phyloP scores from a whole-genome alignment of 2,888 invertebrate genomes.

The Lasiommata megera region DNA sequence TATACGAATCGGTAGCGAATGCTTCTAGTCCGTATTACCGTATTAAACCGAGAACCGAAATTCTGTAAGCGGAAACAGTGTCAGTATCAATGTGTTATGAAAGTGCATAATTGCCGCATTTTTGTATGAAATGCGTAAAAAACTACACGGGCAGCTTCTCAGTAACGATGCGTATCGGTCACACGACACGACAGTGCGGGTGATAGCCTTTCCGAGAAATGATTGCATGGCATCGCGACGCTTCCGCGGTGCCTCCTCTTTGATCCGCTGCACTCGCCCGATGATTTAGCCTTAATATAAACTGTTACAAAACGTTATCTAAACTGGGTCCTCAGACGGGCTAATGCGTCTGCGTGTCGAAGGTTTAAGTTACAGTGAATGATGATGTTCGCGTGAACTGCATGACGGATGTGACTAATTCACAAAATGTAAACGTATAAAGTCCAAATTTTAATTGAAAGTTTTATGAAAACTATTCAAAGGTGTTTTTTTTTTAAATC shows the following conservation, averaged over 20 bases:
- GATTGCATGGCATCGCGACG: slow-evolving; percentile 54
- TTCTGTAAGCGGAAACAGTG: too few species aligned
- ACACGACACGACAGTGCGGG: slow-evolving; percentile 34
- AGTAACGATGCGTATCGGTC: slow-evolving; percentile 41
- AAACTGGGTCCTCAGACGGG: slow-evolving; percentile 22
- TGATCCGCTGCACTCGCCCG: slow-evolving; percentile 29
- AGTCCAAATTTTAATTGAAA: too few species aligned
- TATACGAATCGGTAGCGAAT: too few species aligned
- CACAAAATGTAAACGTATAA: too few species aligned
- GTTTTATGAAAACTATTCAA: too few species aligned
- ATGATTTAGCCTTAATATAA: slow-evolving; percentile 29
- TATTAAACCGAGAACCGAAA: not conserved
- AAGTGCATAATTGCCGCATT: slow-evolving; percentile 35
- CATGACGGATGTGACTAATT: too few species aligned
- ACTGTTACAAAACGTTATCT: slow-evolving; percentile 27
- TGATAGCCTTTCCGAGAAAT: slow-evolving; percentile 63
- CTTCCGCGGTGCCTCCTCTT: slow-evolving; percentile 41
- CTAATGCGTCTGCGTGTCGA: slow-evolving; percentile 21
- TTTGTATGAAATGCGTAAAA: slow-evolving; percentile 37
- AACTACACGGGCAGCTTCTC: slow-evolving; percentile 52
- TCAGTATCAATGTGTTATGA: slow-evolving; percentile 18
- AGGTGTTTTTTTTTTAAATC: too few species aligned
- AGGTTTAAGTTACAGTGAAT: slow-evolving; percentile 13
- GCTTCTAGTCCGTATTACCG: too few species aligned
- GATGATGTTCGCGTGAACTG: too few species aligned